Percentiles rank a stretch among this genome's conserved stretches.
These are phyloP conservation scores for Caloenas nicobarica DNA, from an alignment of 2,113 vertebrate species.

Conservation along the genomic window DNA sequence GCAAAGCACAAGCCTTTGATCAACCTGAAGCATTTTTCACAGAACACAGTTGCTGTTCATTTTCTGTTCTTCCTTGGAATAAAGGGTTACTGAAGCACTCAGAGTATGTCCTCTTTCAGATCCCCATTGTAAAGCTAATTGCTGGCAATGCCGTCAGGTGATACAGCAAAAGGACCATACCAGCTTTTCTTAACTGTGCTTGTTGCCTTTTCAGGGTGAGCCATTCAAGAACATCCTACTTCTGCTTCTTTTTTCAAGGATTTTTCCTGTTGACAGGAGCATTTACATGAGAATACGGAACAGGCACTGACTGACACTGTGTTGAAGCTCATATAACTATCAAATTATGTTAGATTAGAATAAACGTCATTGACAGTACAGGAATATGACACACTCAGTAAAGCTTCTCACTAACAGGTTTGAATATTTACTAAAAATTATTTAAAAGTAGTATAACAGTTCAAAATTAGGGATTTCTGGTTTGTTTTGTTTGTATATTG, in stretches of 20 bases:
- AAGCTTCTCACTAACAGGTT: background rate
- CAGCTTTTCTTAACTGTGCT: background rate
- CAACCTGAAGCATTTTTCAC: background rate
- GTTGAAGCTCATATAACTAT: background rate
- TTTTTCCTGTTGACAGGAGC: slow-evolving; percentile 18
- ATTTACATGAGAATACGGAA: slow-evolving; percentile 54
- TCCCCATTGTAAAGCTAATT: background rate
- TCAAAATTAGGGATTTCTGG: background rate
- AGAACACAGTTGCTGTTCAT: background rate
- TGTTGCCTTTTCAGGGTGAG: background rate
- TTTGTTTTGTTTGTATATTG: background rate
- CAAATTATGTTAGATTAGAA: slow-evolving; percentile 35
- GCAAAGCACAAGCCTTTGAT: background rate
- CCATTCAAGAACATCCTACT: background rate
- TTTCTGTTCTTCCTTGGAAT: background rate
- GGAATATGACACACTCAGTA: background rate
- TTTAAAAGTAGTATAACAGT: background rate
- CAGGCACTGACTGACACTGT: slow-evolving; percentile 21
- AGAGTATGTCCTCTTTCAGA: background rate
- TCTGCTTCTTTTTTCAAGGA: background rate
- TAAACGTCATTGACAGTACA: background rate
- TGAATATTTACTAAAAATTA: slow-evolving; percentile 5
- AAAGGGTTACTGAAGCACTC: background rate
- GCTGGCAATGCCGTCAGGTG: background rate
- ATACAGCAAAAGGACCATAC: background rate